phyloP scores from a whole-genome alignment of 1,140 invertebrate species.

The Lordiphosa stackelbergi region DNA sequence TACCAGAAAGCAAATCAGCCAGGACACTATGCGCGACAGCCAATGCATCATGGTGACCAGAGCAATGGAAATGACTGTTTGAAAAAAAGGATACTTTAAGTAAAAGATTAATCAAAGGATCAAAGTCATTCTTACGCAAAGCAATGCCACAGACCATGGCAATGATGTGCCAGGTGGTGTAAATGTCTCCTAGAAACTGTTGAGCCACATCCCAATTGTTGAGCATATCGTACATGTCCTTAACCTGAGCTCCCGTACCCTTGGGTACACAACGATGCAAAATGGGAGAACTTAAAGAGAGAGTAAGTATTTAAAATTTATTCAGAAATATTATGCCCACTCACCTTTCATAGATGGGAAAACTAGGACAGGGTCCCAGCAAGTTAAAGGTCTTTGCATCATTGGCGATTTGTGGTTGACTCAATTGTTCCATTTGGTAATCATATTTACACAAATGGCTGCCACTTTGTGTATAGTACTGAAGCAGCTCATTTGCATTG shows the following conservation, averaged over 20 bases:
- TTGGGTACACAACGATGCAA: slow-evolving; percentile 92
- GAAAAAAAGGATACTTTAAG: slow-evolving; percentile 3
- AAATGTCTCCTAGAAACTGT: slow-evolving; percentile 91
- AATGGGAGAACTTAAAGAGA: slow-evolving; percentile 81
- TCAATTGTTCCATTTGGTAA: slow-evolving; percentile 80
- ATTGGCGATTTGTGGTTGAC: slow-evolving; percentile 58
- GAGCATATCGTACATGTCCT: slow-evolving; percentile 86
- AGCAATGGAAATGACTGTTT: slow-evolving; percentile 86
- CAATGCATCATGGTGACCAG: slow-evolving; percentile 91
- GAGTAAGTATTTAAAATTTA: too few species aligned
- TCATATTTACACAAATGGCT: slow-evolving; percentile 87
- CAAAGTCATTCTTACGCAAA: slow-evolving; percentile 83
- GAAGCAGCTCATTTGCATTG: slow-evolving; percentile 82
- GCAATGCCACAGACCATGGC: slow-evolving; percentile 88
- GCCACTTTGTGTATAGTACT: slow-evolving; percentile 86
- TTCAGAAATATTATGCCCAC: too few species aligned
- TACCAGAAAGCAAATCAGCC: slow-evolving; percentile 90
- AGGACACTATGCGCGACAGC: slow-evolving; percentile 89
- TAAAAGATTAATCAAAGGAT: not conserved
- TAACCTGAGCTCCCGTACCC: slow-evolving; percentile 76
- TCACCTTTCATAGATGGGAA: slow-evolving; percentile 84
- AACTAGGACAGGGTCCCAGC: slow-evolving; percentile 84
- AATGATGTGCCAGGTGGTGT: slow-evolving; percentile 91
- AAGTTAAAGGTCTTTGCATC: slow-evolving; percentile 80
- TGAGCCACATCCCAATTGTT: slow-evolving; percentile 93